Evolutionary conservation across 2,888 invertebrate genomes (phyloP), one percentile per base, ranked within the genome.

Genomic region (Drosophila cyrtoloma): DNA sequence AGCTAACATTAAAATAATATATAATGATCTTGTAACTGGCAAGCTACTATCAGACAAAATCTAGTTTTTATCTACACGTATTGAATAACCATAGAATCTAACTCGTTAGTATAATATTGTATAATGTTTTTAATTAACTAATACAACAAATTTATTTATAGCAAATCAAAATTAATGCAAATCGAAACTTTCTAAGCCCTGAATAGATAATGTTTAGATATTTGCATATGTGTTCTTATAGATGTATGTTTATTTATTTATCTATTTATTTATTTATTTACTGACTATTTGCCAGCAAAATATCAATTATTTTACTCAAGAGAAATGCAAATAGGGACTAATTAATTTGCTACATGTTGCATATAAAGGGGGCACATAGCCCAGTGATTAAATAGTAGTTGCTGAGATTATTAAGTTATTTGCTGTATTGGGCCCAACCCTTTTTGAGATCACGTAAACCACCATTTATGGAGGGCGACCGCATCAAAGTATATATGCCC

Each of bases 361-460:
- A 6, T 10, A n/a, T 12, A n/a, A n/a, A n/a, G 19, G 9, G 19
- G 39, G 19, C 39, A 19, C 2, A 9, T 1, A 16, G 33, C 6
- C 44, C 55, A 26, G 37, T 60, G n/a, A n/a, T 42, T 55, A 26
- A 57, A 35, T 47, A 5, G 12, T n/a, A 37, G 32, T 56, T 37
- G 32, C 6, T n/a, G 28, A 12, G 37, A 47, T 47, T 47, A 5
- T 56, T 19, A 37, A 37, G 26, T 5, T 22, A 32, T 10, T 28
- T 28, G 28, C 14, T 44, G 47, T 22, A 16, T 22, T 71, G 16
- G 39, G 37, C 55, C 28, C 50, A 72, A 37, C 74, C 74, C 61
- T 50, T 62, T 44, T 61, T 72, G 1, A 65, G 65, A 60, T 73
- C 73, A 72, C 50, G 64, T 73, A 56, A 63, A 55, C 55, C 14